Evolutionary conservation across 2,113 vertebrate genomes (phyloP).

Genomic region (Podocnemis expansa): DNA sequence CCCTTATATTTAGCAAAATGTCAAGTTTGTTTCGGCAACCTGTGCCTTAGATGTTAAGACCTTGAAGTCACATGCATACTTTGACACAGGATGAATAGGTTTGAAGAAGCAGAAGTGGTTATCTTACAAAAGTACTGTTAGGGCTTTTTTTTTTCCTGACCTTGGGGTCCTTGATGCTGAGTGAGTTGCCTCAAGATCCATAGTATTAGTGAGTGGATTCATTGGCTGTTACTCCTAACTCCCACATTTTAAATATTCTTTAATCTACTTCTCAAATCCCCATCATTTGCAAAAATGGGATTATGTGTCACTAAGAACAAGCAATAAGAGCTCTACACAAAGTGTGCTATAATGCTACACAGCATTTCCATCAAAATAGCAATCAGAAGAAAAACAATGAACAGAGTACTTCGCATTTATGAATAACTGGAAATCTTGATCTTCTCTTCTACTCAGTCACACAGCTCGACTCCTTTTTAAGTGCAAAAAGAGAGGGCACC

Average conservation of each 20-base stretch:
- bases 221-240: neutral
- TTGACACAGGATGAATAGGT: neutral
- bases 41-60: neutral
- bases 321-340: neutral
- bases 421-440: neutral
- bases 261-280: conserved; percentile 5
- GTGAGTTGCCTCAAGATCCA: neutral
- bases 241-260: neutral
- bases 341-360: neutral
- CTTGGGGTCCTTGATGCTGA: neutral
- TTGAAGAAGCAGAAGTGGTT: neutral
- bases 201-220: neutral
- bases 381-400: neutral
- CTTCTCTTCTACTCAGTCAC: conserved; percentile 13
- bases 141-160: neutral
- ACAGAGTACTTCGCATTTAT: neutral
- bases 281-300: neutral
- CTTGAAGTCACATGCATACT: neutral
- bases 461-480: conserved; percentile 30
- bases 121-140: too few relatives aligned
- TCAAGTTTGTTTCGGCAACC: neutral
- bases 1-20: neutral
- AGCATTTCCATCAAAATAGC: neutral
- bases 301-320: neutral
- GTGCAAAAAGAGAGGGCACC: neutral